A percentile compares a stretch with the other conserved stretches of the same genome.
phyloP scores from a whole-genome alignment of 2,888 invertebrate genomes.

The Neoascia interrupta region DNA sequence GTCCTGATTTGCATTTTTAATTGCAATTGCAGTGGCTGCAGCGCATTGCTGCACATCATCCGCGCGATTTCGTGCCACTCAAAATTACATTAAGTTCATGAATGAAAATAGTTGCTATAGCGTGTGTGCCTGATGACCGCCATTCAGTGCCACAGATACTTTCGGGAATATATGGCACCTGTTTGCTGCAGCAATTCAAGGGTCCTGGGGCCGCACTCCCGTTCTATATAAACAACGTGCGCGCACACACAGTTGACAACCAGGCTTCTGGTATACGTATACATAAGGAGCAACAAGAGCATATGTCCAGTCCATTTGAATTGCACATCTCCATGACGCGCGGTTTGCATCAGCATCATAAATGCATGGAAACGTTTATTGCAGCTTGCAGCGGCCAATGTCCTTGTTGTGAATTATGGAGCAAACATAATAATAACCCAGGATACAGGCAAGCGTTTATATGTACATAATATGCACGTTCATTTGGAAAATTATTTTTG shows the following conservation, averaged over 20 bases:
- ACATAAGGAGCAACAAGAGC: slow-evolving; percentile 53
- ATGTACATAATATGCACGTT: slow-evolving; percentile 31
- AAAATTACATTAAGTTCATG: slow-evolving; percentile 63
- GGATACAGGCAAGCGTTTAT: slow-evolving; percentile 46
- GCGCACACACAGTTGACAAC: slow-evolving; percentile 9
- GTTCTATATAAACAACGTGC: slow-evolving; percentile 19
- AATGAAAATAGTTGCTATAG: slow-evolving; percentile 48
- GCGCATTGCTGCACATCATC: slow-evolving; percentile 12
- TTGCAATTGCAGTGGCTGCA: slow-evolving; percentile 47
- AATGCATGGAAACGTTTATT: slow-evolving; percentile 70
- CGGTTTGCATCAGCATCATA: slow-evolving; percentile 43
- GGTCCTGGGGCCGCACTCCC: neutral
- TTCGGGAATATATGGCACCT: slow-evolving; percentile 39
- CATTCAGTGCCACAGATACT: slow-evolving; percentile 46
- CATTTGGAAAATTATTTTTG: slow-evolving; percentile 67
- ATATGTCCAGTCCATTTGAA: slow-evolving; percentile 46
- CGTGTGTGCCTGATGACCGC: slow-evolving; percentile 50
- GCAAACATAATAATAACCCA: slow-evolving; percentile 61
- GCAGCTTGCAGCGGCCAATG: slow-evolving; percentile 62
- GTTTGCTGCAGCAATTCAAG: slow-evolving; percentile 31
- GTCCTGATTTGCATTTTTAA: slow-evolving; percentile 66
- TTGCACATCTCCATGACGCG: slow-evolving; percentile 40
- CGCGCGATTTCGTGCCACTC: slow-evolving; percentile 36
- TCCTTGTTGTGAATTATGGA: slow-evolving; percentile 59
- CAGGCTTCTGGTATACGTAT: slow-evolving; percentile 4